Percentiles rank a stretch among this genome's conserved stretches.
Evolutionary conservation across 2,113 vertebrate species (phyloP).

Genomic region (Potamarius usumacintae): DNA sequence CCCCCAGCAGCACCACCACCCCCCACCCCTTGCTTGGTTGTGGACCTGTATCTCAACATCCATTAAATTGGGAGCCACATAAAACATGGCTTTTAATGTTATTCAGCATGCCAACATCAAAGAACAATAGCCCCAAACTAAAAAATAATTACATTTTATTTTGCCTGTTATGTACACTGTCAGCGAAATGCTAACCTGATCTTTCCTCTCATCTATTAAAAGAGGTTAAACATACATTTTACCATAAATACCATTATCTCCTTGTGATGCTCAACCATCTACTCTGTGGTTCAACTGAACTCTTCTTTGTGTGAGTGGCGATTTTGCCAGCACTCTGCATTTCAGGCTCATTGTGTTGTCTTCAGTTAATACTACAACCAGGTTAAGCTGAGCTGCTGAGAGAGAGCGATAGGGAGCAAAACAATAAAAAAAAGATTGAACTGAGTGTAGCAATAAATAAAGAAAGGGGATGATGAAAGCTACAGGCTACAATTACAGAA

Average conservation of each 20-base stretch:
- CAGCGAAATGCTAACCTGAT: constrained; percentile 9
- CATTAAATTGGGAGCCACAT: constrained; percentile 24
- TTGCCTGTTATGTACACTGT: background rate
- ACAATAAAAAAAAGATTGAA: constrained; percentile 33
- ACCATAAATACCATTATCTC: constrained; percentile 57
- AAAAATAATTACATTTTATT: background rate
- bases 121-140: constrained; percentile 1
- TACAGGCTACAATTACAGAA: constrained; percentile 20
- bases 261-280: constrained; percentile 12
- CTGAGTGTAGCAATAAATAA: constrained; percentile 40
- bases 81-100: constrained; percentile 35
- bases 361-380: constrained; percentile 57
- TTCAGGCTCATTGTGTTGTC: constrained; percentile 61
- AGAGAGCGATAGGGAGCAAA: constrained; percentile 46
- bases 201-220: constrained; percentile 20
- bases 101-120: background rate
- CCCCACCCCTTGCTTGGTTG: background rate
- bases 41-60: constrained; percentile 13
- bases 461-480: constrained; percentile 37
- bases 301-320: background rate
- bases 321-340: constrained; percentile 48
- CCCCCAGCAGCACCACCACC: too few species aligned
- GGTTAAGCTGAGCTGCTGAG: constrained; percentile 58
- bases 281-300: constrained; percentile 26
- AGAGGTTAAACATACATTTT: constrained; percentile 60